Evolutionary conservation across 2,888 invertebrate species (phyloP).

Genomic region (Uropetala carovei): DNA sequence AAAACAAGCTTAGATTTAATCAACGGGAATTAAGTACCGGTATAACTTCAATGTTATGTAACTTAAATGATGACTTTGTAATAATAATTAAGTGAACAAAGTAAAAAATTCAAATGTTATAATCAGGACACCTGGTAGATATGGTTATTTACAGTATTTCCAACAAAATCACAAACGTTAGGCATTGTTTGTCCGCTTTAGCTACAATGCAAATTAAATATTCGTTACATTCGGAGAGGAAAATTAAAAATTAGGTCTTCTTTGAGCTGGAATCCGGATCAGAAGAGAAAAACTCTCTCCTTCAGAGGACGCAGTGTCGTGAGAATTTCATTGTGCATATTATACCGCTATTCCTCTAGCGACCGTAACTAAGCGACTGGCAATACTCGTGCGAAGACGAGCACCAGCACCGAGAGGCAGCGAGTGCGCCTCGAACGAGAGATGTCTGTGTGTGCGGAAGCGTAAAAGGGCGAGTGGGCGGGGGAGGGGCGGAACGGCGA

Average conservation of each 20-base stretch:
- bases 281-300: neutral
- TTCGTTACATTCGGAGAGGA: neutral
- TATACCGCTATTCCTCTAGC: constrained; percentile 38
- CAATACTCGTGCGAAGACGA: neutral
- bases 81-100: no score
- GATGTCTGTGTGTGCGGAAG: neutral
- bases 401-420: neutral
- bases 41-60: no score
- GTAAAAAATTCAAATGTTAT: no score
- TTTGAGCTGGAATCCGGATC: neutral
- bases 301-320: neutral
- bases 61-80: no score
- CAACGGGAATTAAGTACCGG: no score
- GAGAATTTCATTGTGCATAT: constrained; percentile 49
- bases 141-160: no score
- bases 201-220: no score
- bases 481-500: neutral
- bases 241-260: neutral
- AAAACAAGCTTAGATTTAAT: no score
- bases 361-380: constrained; percentile 1
- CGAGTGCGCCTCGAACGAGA: neutral
- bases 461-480: constrained; percentile 3
- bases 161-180: no score
- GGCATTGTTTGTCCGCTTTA: no score
- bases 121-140: no score